Evolutionary conservation across 2,888 invertebrate species (phyloP).

Genomic region (Slavum lentiscoides): DNA sequence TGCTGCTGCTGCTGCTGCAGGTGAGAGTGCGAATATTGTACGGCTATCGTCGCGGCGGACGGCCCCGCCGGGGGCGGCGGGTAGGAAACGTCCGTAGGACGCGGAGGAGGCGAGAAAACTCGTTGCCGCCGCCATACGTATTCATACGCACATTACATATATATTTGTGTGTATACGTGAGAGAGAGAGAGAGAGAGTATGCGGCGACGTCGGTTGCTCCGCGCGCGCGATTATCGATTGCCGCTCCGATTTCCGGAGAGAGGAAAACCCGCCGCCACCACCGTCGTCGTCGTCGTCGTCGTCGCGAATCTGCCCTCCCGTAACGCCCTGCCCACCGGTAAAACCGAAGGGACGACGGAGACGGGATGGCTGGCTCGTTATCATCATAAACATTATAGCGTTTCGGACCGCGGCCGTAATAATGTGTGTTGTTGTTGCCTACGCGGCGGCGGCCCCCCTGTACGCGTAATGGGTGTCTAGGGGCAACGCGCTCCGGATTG

Average conservation of each 20-base stretch:
- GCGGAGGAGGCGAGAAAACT: too few species aligned
- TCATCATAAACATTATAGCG: conserved; percentile 25
- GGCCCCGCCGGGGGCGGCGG: too few species aligned
- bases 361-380: conserved; percentile 9
- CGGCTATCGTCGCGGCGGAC: too few species aligned
- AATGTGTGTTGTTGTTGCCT: background rate
- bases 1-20: too few species aligned
- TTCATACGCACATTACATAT: background rate
- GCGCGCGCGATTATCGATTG: conserved; percentile 47
- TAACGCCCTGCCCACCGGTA: background rate
- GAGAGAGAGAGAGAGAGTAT: background rate
- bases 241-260: conserved; percentile 46
- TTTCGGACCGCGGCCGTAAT: background rate
- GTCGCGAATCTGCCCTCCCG: background rate
- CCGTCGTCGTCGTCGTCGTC: conserved; percentile 3
- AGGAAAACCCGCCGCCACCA: background rate
- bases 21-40: too few species aligned
- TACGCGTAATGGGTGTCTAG: conserved; percentile 2
- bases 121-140: too few species aligned
- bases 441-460: background rate
- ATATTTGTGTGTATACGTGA: background rate
- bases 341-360: background rate
- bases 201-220: conserved; percentile 24
- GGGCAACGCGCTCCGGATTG: conserved; percentile 21
- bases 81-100: too few species aligned